Conservation (phyloP, 2,113 vertebrate species). For the Poecilia latipinna region DNA sequence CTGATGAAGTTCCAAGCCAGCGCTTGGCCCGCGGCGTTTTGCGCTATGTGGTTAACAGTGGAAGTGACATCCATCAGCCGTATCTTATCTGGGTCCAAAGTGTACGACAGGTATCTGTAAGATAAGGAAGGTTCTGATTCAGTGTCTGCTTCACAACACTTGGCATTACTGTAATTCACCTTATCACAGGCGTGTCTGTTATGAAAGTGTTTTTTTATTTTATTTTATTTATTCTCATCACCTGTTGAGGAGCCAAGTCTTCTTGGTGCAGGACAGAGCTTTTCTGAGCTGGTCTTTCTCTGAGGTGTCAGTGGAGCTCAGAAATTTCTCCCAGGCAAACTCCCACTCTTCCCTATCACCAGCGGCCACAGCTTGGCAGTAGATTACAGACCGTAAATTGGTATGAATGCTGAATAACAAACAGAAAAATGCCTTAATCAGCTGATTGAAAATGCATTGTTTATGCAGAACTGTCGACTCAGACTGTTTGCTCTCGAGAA, state of each 20-base stretch:
- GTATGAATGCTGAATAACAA: conserved; percentile 80
- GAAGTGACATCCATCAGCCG: conserved; percentile 83
- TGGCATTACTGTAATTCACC: not conserved
- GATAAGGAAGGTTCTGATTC: conserved; percentile 24
- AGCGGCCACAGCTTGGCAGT: conserved; percentile 86
- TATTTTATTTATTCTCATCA: conserved; percentile 41
- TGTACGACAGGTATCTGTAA: conserved; percentile 88
- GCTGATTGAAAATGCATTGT: not conserved
- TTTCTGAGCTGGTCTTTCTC: conserved; percentile 85
- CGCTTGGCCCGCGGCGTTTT: conserved; percentile 84
- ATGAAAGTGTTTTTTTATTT: not conserved
- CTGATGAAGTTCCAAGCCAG: conserved; percentile 93
- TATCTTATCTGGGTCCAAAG: conserved; percentile 83
- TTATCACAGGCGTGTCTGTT: not conserved
- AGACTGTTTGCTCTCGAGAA: not conserved
- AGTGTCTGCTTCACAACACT: not conserved
- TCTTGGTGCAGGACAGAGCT: conserved; percentile 85
- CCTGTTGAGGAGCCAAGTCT: conserved; percentile 90
- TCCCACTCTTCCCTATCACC: conserved; percentile 85
- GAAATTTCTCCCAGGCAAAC: conserved; percentile 84
- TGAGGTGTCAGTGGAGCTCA: conserved; percentile 49
- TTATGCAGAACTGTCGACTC: not conserved
- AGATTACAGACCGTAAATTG: conserved; percentile 86
- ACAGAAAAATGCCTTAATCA: conserved; percentile 12
- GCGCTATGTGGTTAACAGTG: conserved; percentile 82